These are phyloP conservation scores for Anarhynchus alexandrinus DNA, from an alignment of 2,113 vertebrate species.

Conservation along the genomic window DNA sequence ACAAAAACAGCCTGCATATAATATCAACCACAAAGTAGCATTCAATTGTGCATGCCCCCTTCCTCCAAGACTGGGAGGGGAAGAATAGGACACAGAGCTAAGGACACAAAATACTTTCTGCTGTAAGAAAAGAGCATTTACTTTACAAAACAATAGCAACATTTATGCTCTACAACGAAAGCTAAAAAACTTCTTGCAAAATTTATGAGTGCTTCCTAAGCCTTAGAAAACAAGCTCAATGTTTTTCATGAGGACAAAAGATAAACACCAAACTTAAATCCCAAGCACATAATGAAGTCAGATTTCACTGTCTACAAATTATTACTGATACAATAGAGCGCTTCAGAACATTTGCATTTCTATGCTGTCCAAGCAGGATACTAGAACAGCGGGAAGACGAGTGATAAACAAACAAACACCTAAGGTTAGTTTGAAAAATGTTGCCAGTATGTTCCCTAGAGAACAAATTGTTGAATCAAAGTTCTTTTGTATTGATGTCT, in stretches of 20 bases:
- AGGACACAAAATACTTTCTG: not conserved
- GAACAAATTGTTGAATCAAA: not conserved
- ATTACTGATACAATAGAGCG: not conserved
- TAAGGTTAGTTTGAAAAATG: not conserved
- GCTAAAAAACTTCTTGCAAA: not conserved
- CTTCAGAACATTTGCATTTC: conserved; percentile 7
- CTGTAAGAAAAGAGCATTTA: not conserved
- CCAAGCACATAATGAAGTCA: not conserved
- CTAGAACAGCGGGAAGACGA: not conserved
- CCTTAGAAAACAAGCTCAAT: not conserved
- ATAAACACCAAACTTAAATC: not conserved
- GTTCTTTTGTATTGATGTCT: not conserved
- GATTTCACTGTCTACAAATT: not conserved
- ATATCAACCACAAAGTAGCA: not conserved
- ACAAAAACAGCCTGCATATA: not conserved
- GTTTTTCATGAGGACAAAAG: not conserved
- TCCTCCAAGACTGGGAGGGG: not conserved
- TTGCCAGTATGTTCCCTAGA: not conserved
- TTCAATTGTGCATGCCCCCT: not conserved
- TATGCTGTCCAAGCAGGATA: not conserved
- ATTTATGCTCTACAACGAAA: not conserved
- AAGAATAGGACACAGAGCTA: not conserved
- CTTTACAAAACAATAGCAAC: not conserved
- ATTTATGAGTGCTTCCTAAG: not conserved
- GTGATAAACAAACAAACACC: not conserved